A percentile compares a stretch with the other conserved stretches of the same genome.
Conservation (phyloP, 2,888 invertebrate species). For the Caenorhabditis drosophilae region DNA sequence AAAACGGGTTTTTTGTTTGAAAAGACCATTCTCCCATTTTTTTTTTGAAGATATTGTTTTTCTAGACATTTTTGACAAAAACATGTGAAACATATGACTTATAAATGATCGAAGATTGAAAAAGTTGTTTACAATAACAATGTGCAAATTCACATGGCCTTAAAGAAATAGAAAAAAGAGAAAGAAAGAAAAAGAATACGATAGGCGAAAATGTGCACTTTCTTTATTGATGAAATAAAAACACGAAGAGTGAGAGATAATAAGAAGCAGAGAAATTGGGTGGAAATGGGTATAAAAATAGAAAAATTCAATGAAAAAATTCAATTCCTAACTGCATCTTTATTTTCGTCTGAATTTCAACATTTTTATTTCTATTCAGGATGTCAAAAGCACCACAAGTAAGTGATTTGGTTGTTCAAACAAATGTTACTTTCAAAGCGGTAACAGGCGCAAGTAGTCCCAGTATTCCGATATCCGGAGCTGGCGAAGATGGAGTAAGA, state of each 20-base stretch:
- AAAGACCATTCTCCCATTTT: conserved; percentile 1
- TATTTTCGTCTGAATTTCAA: too few species aligned
- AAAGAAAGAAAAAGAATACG: too few species aligned
- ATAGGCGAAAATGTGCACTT: too few species aligned
- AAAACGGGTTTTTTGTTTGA: too few species aligned
- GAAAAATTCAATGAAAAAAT: conserved; percentile 11
- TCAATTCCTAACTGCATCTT: conserved; percentile 14
- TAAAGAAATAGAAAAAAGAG: conserved; percentile 9
- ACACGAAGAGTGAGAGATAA: conserved; percentile 17
- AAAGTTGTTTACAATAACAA: background rate
- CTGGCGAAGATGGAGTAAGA: conserved; percentile 28
- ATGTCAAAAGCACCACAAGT: conserved; percentile 57
- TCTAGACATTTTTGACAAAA: too few species aligned
- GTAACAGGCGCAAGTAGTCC: conserved; percentile 25
- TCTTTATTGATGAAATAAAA: too few species aligned
- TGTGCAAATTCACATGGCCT: conserved; percentile 42
- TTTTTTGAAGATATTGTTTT: background rate
- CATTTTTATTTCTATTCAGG: conserved; percentile 35
- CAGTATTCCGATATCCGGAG: conserved; percentile 30
- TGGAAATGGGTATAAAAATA: conserved; percentile 35
- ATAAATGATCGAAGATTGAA: too few species aligned
- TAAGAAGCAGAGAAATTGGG: conserved; percentile 4
- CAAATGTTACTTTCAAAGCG: conserved; percentile 47
- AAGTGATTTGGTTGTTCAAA: conserved; percentile 52
- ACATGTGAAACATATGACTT: too few species aligned